A percentile compares a stretch with the other conserved stretches of the same genome.
Conservation (phyloP, 2,888 invertebrate genomes). For the Tenthredo mesomela region DNA sequence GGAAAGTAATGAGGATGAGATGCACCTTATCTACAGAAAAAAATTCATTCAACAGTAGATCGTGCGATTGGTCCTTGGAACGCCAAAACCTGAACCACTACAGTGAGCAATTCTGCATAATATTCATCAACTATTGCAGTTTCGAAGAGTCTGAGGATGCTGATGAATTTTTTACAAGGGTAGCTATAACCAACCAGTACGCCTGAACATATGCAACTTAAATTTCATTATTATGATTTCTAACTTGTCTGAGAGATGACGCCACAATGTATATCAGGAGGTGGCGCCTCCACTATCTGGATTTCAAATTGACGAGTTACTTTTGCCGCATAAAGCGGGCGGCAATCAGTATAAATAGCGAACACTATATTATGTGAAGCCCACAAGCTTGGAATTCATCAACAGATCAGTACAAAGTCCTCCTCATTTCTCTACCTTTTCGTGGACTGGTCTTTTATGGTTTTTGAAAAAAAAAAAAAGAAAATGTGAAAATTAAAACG, state of each 20-base stretch:
- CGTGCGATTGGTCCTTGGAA: not conserved
- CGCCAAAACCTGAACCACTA: not conserved
- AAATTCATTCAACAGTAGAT: not conserved
- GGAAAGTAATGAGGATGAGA: not conserved
- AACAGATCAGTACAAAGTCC: not conserved
- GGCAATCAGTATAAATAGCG: not conserved
- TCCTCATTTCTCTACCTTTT: not conserved
- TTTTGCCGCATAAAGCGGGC: not conserved
- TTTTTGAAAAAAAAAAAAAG: not conserved
- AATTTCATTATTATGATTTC: not conserved
- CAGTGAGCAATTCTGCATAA: not conserved
- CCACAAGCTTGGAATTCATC: not conserved
- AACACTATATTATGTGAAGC: not conserved
- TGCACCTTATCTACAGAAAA: not conserved
- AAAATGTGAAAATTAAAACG: no score
- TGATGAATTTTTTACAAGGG: not conserved
- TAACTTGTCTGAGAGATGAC: not conserved
- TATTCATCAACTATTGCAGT: not conserved
- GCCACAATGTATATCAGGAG: not conserved
- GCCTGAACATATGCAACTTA: not conserved
- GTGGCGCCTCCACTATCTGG: no score
- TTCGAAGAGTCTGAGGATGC: not conserved
- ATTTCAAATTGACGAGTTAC: no score
- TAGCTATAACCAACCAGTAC: not conserved
- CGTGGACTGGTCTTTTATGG: not conserved